Evolutionary conservation across 2,888 invertebrate genomes (phyloP), one percentile per base, ranked within the genome.

Genomic region (Sminthurinus aureus): DNA sequence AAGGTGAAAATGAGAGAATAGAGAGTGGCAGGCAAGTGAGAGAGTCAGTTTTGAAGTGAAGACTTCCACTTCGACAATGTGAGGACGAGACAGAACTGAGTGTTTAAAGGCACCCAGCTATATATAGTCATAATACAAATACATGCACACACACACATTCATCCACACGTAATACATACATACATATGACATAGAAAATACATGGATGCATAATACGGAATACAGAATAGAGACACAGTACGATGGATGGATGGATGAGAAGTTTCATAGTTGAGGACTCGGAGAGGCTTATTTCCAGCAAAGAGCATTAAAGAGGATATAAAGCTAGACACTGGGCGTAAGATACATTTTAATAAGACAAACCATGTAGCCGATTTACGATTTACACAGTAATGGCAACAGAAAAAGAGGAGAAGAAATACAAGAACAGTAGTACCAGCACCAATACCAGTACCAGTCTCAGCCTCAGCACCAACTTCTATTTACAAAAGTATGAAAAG

Each of bases 281-380:
- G 74, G 80, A 84, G 83, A 82, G 83, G 86, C 86, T 87, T 87
- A 87, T 85, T 87, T 85, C 83, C 84, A 85, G 86, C 78, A 85
- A 87, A 86, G 87, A 87, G 86, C 84, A 86, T 86, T 86, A 87
- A 84, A 86, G 83, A 77, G 85, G 85, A 85, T 84, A 85, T 84
- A 79, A 84, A 82, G 78, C 82, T 81, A 83, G 82, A 83, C 82
- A 82, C 83, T 83, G 83, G 82, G 85, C 81, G 79, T 85, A 86
- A 87, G 87, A 87, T 85, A 87, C 82, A 87, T 87, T 87, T 87
- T 87, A 87, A 87, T 87, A 87, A 87, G 87, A 86, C 87, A 87
- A 85, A 84, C 87, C 85, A 85, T 86, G 85, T 81, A 86, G 85
- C 84, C 85, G 85, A 87, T 85, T 86, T 86, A 87, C 81, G 66